A percentile compares a stretch with the other conserved stretches of the same genome.
phyloP scores from a whole-genome alignment of 2,797 vertebrate species.

The Netta rufina region DNA sequence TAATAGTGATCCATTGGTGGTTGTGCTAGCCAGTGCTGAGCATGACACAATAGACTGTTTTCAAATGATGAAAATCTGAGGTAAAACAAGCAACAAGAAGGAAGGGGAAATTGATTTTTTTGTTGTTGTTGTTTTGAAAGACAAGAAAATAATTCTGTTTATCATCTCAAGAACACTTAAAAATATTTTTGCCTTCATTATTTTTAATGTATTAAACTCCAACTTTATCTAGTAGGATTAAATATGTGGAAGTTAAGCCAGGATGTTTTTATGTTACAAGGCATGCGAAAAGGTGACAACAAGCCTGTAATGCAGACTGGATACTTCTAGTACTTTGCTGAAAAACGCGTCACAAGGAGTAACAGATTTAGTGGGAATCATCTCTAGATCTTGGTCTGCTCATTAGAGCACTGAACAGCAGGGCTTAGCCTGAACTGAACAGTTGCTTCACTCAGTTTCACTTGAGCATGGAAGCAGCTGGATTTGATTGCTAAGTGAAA shows the following conservation, averaged over 20 bases:
- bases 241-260: background rate
- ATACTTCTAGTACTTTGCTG: background rate
- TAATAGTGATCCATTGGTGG: background rate
- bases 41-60: conserved; percentile 24
- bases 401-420: background rate
- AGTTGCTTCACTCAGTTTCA: background rate
- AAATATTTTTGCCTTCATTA: background rate
- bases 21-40: conserved; percentile 23
- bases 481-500: background rate
- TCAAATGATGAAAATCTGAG: conserved; percentile 55
- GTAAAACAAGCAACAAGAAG: conserved; percentile 14
- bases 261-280: background rate
- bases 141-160: background rate
- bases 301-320: background rate
- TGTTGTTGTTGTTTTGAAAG: background rate
- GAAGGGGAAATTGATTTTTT: background rate
- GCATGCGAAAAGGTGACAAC: background rate
- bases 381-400: background rate
- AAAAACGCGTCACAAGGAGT: background rate
- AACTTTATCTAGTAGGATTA: background rate
- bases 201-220: background rate
- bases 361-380: background rate
- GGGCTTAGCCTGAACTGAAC: too few relatives aligned
- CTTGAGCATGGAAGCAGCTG: background rate
- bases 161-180: background rate